Evolutionary conservation across 2,113 vertebrate genomes (phyloP), one percentile per base, ranked within the genome.

Genomic region (Zosterops lateralis): DNA sequence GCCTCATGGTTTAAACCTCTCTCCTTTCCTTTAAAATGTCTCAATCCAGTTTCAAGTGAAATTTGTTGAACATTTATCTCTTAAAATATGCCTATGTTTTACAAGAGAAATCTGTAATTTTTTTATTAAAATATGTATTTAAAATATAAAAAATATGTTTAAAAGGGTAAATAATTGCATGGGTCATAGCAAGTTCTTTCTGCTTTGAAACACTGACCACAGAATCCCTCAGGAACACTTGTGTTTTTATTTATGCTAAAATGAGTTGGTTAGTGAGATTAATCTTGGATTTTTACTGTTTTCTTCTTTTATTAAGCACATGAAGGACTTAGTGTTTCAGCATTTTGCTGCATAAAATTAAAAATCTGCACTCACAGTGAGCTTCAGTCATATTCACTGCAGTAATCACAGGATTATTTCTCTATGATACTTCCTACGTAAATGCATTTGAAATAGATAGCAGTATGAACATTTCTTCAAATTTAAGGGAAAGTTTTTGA

Each of bases 1-100:
- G 90, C 90, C 90, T 95, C 84, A 19, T 87, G 45, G 96, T 98
- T 97, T 97, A 97, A 97, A 98, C 89, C 95, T 96, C 96, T 97
- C 94, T 97, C 75, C 96, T 92, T 90, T 96, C 74, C 64, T 86
- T 82, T 85, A 85, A 82, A 96, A 97, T 78, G 22, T 97, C 97
- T 97, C 95, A 96, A 97, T 97, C 86, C 96, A 93, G 91, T 93
- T 97, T 96, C 81, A 96, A 88, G 92, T 87, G 53, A 93, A 97
- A 96, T 87, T 95, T 66, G 53, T 87, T 92, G 61, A 93, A 94
- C 66, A 92, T 73, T 96, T 89, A 83, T 76, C 72, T 71, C 84
- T 58, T 83, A 95, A 93, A 84, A 92, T 79, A 61, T 84, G 84
- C 38, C 70, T 78, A 17, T 48, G 24, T 76, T 44, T 58, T 72